Percentiles rank a stretch among this genome's conserved stretches.
Evolutionary conservation across 2,113 vertebrate genomes (phyloP).

Genomic region (Gadus macrocephalus): DNA sequence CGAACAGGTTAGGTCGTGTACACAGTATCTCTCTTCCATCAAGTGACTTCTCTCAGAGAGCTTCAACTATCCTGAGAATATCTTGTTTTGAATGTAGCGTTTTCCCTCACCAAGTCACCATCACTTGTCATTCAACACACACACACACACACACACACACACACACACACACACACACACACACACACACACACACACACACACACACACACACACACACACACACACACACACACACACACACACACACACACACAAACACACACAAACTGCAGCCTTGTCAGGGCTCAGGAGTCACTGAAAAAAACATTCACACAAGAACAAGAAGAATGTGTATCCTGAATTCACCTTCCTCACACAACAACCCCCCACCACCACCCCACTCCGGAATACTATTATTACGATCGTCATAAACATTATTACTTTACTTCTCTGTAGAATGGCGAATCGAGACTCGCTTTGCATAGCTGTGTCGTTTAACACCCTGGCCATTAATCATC

Average conservation of each 20-base stretch:
- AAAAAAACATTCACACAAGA: too few species aligned
- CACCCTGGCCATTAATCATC: conserved; percentile 15
- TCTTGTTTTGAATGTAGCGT: neutral
- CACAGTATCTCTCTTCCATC: conserved; percentile 24
- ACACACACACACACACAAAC: neutral
- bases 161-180: neutral
- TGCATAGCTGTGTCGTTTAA: conserved; percentile 61
- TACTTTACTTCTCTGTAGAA: conserved; percentile 2
- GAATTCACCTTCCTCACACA: conserved; percentile 23
- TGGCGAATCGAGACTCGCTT: conserved; percentile 52
- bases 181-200: too few species aligned
- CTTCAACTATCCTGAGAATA: conserved; percentile 60
- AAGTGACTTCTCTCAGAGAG: conserved; percentile 41
- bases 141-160: conserved; percentile 1
- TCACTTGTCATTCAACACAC: conserved; percentile 24
- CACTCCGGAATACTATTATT: conserved; percentile 23
- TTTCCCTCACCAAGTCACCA: neutral
- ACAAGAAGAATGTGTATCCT: too few species aligned
- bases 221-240: neutral
- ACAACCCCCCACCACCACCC: conserved; percentile 4
- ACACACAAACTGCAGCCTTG: too few species aligned
- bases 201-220: too few species aligned
- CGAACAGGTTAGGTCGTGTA: conserved; percentile 20
- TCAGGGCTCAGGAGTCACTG: too few species aligned
- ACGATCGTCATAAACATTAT: too few species aligned